phyloP scores from a whole-genome alignment of 2,113 vertebrate species.

The Leucosticte australis region DNA sequence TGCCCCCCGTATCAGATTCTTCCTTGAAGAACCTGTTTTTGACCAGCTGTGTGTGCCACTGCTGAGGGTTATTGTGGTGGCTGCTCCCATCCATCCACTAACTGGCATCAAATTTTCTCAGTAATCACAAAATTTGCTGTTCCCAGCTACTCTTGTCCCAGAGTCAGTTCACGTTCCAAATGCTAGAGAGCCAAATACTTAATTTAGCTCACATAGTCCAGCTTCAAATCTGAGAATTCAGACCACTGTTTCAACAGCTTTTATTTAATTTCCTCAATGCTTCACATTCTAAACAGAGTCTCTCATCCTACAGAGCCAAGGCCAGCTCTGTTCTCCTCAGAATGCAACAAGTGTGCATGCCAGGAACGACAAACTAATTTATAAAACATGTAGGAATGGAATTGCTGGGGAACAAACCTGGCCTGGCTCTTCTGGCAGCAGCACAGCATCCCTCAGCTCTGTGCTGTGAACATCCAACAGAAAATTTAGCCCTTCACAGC shows the following conservation, averaged over 20 bases:
- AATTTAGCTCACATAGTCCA: conserved; percentile 28
- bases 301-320: conserved; percentile 42
- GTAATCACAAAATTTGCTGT: conserved; percentile 43
- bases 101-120: conserved; percentile 49
- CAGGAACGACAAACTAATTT: conserved; percentile 68
- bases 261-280: conserved; percentile 67
- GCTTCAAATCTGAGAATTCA: conserved; percentile 55
- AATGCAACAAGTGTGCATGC: conserved; percentile 26
- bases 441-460: not conserved
- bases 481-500: not conserved
- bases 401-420: not conserved
- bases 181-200: conserved; percentile 24
- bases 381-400: conserved; percentile 55
- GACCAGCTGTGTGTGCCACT: not conserved
- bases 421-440: not conserved
- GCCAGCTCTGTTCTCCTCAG: conserved; percentile 59
- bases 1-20: not conserved
- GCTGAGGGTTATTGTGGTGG: not conserved
- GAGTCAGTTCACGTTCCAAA: conserved; percentile 22
- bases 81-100: not conserved
- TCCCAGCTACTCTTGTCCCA: conserved; percentile 47
- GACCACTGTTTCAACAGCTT: conserved; percentile 72
- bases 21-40: not conserved
- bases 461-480: not conserved
- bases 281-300: conserved; percentile 28